Evolutionary conservation across 2,113 vertebrate genomes (phyloP).

Genomic region (Abramis brama): DNA sequence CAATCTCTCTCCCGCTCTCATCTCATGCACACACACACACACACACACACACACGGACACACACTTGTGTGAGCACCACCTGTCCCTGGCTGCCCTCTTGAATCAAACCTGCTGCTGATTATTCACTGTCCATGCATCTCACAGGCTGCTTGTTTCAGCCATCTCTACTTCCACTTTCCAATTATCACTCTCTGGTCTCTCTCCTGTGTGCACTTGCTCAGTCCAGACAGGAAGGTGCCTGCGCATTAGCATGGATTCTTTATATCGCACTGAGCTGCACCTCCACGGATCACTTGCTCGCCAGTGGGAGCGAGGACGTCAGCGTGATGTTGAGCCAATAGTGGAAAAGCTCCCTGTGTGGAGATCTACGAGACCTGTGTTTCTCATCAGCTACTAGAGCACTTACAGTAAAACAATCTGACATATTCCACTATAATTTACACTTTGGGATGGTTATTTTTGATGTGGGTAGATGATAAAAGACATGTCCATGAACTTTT

Average conservation of each 20-base stretch:
- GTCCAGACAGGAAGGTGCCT: constrained; percentile 29
- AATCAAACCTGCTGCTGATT: constrained; percentile 47
- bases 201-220: constrained; percentile 2
- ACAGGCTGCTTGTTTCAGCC: constrained; percentile 36
- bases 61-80: constrained; percentile 24
- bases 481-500: not conserved
- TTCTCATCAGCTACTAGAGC: constrained; percentile 7
- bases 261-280: constrained; percentile 17
- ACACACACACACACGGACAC: not conserved
- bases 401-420: constrained; percentile 3
- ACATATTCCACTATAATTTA: constrained; percentile 1
- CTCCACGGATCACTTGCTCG: constrained; percentile 30
- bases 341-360: constrained; percentile 26
- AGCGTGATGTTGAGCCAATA: constrained; percentile 21
- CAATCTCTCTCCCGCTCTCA: constrained; percentile 56
- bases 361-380: constrained; percentile 21
- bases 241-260: constrained; percentile 36
- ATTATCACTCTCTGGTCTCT: constrained; percentile 4
- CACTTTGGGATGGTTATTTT: not conserved
- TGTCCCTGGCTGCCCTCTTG: constrained; percentile 44
- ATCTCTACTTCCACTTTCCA: constrained; percentile 10
- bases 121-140: constrained; percentile 57
- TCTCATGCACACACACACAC: constrained; percentile 55
- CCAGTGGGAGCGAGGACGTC: constrained; percentile 21
- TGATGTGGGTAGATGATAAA: not conserved